Evolutionary conservation across 2,888 invertebrate genomes (phyloP), one percentile per base, ranked within the genome.

Genomic region (Nephrotoma guestfalica): DNA sequence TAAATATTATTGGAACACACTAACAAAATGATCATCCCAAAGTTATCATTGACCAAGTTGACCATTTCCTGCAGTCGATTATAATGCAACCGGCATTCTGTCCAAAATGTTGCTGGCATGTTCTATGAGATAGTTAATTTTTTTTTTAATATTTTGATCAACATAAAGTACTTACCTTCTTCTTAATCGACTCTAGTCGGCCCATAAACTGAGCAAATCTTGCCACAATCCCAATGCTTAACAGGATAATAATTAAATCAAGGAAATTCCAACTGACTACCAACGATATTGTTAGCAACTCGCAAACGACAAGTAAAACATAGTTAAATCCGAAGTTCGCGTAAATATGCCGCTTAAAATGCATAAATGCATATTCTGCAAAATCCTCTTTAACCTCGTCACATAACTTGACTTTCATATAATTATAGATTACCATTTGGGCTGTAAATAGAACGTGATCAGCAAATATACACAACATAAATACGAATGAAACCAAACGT

Each of bases 181-280:
- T 71, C 3, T 30, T 9, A 9, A 71, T 30, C 11, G 71, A 71
- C 0, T 71, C 30, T 9, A 94, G 90, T 57, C 92, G 90, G 88
- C 91, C 90, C 88, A 94, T 94, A 41, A 95, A 89, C 89, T 94
- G 93, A 86, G 93, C 92, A 88, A 96, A 95, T 57, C 95, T 92
- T 18, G 94, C 93, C 1, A 94, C 92, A 43, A 96, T 90, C 0
- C 94, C 94, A 88, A 94, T 92, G 89, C 95, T 95, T 57, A 95
- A 92, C 6, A 95, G 89, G 87, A 95, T 94, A 15, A 96, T 93
- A 86, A 96, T 93, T 86, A 95, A 91, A 88, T 96, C 96, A 88
- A 95, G 94, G 87, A 94, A 95, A 89, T 94, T 95, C 95, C 95
- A 96, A 0, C 94, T 92, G 86, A 94, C 93, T 0, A 95, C 95